Percentiles rank a stretch among this genome's conserved stretches.
These are phyloP conservation scores for Drosophila asahinai DNA, from an alignment of 1,140 invertebrate genomes.

Conservation along the genomic window DNA sequence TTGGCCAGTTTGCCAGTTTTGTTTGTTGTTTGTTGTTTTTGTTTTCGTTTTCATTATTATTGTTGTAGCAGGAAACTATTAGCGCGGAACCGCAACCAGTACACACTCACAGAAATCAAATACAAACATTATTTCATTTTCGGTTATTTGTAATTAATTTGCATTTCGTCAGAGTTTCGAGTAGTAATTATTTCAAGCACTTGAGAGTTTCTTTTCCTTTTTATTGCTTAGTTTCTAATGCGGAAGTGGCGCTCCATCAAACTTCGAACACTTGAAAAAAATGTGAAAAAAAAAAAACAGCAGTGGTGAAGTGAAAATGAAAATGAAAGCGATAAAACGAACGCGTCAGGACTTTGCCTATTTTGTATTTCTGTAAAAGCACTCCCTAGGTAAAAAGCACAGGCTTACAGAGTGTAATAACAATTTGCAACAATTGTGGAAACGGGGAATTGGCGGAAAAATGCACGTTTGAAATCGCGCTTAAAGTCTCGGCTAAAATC, in stretches of 20 bases:
- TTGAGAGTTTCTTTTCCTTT: slow-evolving; percentile 24
- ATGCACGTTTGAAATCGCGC: slow-evolving; percentile 26
- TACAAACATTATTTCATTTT: slow-evolving; percentile 26
- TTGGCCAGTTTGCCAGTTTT: slow-evolving; percentile 38
- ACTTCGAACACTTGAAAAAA: slow-evolving; percentile 36
- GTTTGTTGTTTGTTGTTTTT: slow-evolving; percentile 16
- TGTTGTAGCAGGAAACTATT: slow-evolving; percentile 65
- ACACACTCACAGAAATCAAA: slow-evolving; percentile 36
- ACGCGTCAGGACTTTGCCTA: background rate
- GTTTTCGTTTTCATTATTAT: slow-evolving; percentile 31
- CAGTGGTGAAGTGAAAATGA: slow-evolving; percentile 7
- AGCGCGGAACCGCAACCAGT: slow-evolving; percentile 56
- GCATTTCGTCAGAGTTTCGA: slow-evolving; percentile 65
- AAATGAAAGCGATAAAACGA: slow-evolving; percentile 3
- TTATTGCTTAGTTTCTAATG: slow-evolving; percentile 49
- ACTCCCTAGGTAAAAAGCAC: slow-evolving; percentile 21
- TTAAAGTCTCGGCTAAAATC: slow-evolving; percentile 33
- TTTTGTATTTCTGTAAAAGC: background rate
- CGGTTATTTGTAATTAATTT: slow-evolving; percentile 67
- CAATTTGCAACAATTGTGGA: background rate
- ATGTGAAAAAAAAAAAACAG: slow-evolving; percentile 31
- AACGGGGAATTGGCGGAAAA: background rate
- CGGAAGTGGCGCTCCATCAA: slow-evolving; percentile 64
- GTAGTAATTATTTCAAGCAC: slow-evolving; percentile 42
- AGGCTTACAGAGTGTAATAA: slow-evolving; percentile 8